Percentiles rank a stretch among this genome's conserved stretches.
Evolutionary conservation across 2,888 invertebrate genomes (phyloP).

Genomic region (Lobophora halterata): DNA sequence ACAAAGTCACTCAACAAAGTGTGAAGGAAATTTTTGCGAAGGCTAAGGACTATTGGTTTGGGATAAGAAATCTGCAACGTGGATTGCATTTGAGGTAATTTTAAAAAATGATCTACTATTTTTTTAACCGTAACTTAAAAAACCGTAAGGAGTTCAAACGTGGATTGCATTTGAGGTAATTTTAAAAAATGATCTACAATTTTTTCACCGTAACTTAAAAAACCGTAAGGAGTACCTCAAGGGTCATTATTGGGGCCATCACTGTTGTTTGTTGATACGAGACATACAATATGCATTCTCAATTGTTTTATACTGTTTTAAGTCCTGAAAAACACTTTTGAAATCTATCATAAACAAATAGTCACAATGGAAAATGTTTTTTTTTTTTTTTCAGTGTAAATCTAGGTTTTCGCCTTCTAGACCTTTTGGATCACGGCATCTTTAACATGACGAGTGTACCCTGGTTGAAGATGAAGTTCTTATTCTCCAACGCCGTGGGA

Average conservation of each 20-base stretch:
- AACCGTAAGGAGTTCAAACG: slow-evolving; percentile 3
- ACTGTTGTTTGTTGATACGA: background rate
- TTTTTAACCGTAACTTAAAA: background rate
- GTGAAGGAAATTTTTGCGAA: slow-evolving; percentile 37
- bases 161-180: background rate
- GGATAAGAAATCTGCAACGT: slow-evolving; percentile 43
- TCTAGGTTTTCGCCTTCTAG: slow-evolving; percentile 53
- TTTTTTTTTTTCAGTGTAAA: slow-evolving; percentile 51
- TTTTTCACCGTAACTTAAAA: background rate
- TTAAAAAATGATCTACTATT: background rate
- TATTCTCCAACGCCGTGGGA: slow-evolving; percentile 41
- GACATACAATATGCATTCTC: background rate
- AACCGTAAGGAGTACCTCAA: slow-evolving; percentile 1
- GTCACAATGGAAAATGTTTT: too few species aligned
- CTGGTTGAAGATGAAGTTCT: slow-evolving; percentile 58
- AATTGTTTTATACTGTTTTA: too few species aligned
- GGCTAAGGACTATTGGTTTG: slow-evolving; percentile 61
- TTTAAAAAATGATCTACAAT: too few species aligned
- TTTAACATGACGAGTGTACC: slow-evolving; percentile 48
- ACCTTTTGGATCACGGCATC: slow-evolving; percentile 56
- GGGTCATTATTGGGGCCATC: slow-evolving; percentile 2
- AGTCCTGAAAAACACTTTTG: too few species aligned
- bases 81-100: slow-evolving; percentile 57
- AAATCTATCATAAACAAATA: too few species aligned
- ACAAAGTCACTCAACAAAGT: slow-evolving; percentile 31